phyloP scores from a whole-genome alignment of 2,888 invertebrate species.

The Drosophila imparisetae region DNA sequence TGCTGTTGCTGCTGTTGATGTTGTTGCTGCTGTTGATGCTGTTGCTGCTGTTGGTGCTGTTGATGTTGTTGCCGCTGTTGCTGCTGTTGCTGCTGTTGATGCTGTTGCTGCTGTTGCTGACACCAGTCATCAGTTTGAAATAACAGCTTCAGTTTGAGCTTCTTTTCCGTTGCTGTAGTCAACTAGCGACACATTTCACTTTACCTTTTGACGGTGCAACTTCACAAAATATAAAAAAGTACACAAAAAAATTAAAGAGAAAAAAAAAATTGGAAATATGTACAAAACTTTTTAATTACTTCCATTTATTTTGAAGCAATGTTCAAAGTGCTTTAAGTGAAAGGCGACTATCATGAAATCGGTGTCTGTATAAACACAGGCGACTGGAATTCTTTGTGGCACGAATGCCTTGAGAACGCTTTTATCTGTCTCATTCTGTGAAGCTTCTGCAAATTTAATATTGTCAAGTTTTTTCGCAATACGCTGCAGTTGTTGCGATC shows the following conservation, averaged over 20 bases:
- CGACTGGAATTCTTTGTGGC: not conserved
- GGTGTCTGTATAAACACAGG: not conserved
- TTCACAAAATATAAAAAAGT: slow-evolving; percentile 2
- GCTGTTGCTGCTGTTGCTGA: slow-evolving; percentile 21
- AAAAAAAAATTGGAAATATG: slow-evolving; percentile 13
- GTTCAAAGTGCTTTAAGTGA: not conserved
- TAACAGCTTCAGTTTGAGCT: slow-evolving; percentile 1
- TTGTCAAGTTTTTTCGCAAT: not conserved
- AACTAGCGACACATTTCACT: slow-evolving; percentile 17
- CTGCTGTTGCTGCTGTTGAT: slow-evolving; percentile 1
- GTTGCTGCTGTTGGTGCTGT: slow-evolving; percentile 5
- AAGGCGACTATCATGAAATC: not conserved
- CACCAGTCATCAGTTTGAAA: slow-evolving; percentile 26
- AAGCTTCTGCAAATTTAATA: not conserved
- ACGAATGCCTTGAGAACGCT: not conserved
- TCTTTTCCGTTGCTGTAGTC: not conserved
- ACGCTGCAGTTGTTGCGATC: not conserved
- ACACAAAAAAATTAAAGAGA: slow-evolving; percentile 3
- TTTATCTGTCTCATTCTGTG: not conserved
- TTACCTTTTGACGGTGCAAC: slow-evolving; percentile 4
- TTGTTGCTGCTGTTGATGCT: not conserved
- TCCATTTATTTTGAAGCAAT: slow-evolving; percentile 24
- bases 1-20: not conserved
- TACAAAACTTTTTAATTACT: slow-evolving; percentile 52
- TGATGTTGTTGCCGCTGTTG: not conserved